These are phyloP conservation scores for Gymnopithys bicolor DNA, from an alignment of 2,797 vertebrate species.

Conservation along the genomic window DNA sequence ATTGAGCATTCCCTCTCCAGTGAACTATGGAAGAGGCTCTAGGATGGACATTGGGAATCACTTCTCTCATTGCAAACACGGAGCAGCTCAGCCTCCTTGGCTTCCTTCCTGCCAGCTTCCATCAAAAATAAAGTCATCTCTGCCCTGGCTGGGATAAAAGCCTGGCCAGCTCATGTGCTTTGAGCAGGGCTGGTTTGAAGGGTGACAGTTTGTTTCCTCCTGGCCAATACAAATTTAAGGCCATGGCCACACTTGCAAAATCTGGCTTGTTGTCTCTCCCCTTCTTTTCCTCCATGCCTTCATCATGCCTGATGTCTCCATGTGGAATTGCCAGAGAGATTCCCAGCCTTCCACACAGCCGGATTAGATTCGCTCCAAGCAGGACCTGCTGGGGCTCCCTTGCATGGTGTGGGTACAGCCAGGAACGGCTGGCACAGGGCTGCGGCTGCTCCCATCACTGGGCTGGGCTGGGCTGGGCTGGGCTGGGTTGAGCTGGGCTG, in stretches of 20 bases:
- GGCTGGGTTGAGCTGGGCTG: not conserved
- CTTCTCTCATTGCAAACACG: slow-evolving; percentile 18
- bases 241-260: not conserved
- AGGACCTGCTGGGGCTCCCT: not conserved
- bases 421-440: rapidly evolving
- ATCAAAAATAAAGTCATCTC: slow-evolving; percentile 56
- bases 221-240: not conserved
- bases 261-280: not conserved
- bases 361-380: not conserved
- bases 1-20: not conserved
- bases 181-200: slow-evolving; percentile 23
- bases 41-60: not conserved
- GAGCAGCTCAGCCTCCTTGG: slow-evolving; percentile 36
- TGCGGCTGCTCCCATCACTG: not conserved
- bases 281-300: not conserved
- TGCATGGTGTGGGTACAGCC: not conserved
- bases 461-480: rapidly evolving
- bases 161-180: slow-evolving; percentile 2
- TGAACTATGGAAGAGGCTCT: not conserved
- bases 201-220: slow-evolving; percentile 32
- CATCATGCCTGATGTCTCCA: not conserved
- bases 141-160: slow-evolving; percentile 12
- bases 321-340: not conserved
- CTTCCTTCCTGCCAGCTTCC: slow-evolving; percentile 31
- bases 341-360: not conserved